These are phyloP conservation scores for Parnassius orleans DNA, from an alignment of 2,888 invertebrate species.

Conservation along the genomic window DNA sequence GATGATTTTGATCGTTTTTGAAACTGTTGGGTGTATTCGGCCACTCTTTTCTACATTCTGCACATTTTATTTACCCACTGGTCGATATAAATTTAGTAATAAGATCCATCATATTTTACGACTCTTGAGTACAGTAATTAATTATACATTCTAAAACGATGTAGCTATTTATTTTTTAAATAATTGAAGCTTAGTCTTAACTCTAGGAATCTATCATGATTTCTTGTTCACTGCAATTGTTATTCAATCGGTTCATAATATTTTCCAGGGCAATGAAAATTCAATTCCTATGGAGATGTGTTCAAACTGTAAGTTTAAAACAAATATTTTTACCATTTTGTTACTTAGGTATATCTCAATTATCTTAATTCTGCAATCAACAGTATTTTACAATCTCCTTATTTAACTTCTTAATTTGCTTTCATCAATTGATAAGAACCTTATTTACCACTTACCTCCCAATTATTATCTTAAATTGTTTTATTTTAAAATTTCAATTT, in stretches of 20 bases:
- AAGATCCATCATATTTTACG: conserved; percentile 8
- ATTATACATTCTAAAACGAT: no score
- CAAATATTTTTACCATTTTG: conserved; percentile 5
- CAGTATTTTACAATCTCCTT: conserved; percentile 15
- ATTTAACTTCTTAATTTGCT: conserved; percentile 16
- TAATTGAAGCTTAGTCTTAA: no score
- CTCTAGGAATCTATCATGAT: no score
- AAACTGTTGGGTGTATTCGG: conserved; percentile 12
- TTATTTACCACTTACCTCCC: conserved; percentile 12
- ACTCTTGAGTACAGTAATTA: no score
- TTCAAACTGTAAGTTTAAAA: conserved; percentile 92
- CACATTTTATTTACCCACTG: not conserved
- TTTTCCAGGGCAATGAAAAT: conserved; percentile 94
- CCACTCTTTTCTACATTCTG: conserved; percentile 3
- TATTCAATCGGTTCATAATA: conserved; percentile 18
- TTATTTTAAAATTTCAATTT: conserved; percentile 21
- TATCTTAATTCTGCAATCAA: conserved; percentile 24
- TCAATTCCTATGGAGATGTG: conserved; percentile 98
- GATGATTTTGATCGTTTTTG: conserved; percentile 15
- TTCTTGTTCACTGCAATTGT: no score
- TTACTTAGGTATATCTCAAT: conserved; percentile 23
- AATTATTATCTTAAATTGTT: conserved; percentile 20
- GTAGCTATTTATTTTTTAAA: no score
- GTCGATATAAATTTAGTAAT: not conserved
- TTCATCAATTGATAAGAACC: conserved; percentile 13